Evolutionary conservation across 2,113 vertebrate genomes (phyloP).

Genomic region (Sorex araneus): DNA sequence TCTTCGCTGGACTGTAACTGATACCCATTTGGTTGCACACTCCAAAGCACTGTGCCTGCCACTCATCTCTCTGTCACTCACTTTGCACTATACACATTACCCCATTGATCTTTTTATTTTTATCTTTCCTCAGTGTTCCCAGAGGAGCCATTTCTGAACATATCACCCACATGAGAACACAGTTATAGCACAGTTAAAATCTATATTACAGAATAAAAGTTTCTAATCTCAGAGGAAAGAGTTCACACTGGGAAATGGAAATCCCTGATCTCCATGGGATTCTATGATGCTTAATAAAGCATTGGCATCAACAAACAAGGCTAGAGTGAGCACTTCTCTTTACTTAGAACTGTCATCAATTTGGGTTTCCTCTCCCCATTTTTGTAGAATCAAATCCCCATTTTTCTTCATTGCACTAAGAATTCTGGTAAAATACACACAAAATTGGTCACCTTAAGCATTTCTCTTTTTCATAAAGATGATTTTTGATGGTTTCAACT

Average conservation of each 20-base stretch:
- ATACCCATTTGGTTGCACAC: accelerated
- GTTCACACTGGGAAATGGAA: neutral
- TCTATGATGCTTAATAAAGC: neutral
- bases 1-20: neutral
- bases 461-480: no score
- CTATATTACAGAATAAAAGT: neutral
- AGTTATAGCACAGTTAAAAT: neutral
- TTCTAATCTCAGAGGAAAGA: neutral
- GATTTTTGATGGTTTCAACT: no score
- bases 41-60: neutral
- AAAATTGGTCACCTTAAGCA: no score
- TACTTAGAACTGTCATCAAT: neutral
- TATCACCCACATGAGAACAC: neutral
- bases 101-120: neutral
- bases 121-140: neutral
- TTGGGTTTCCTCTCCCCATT: neutral
- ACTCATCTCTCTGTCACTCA: neutral
- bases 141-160: neutral
- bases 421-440: no score
- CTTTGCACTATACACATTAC: neutral
- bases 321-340: neutral
- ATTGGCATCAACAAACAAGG: neutral
- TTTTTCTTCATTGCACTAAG: no score
- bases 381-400: neutral
- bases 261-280: neutral